Conservation (phyloP, 2,888 invertebrate species). For the Neuroscelio doddi region DNA sequence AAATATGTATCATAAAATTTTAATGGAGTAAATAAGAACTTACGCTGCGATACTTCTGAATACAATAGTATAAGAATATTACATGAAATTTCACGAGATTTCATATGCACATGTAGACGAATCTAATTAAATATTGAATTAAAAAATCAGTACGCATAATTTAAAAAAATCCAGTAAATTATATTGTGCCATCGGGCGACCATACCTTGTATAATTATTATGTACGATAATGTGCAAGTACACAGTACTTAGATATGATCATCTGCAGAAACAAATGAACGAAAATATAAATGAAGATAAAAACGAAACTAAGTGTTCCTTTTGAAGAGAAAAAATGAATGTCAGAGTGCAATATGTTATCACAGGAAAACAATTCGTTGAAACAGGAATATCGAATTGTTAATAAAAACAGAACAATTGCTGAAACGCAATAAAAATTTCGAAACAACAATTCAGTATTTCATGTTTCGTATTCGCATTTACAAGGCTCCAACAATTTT, state of each 20-base stretch:
- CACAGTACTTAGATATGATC: slow-evolving; percentile 1
- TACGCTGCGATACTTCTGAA: no score
- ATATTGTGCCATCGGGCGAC: neutral
- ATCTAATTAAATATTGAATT: no score
- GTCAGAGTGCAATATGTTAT: slow-evolving; percentile 11
- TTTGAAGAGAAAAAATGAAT: neutral
- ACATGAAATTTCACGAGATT: no score
- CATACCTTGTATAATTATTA: no score
- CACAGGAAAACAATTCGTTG: slow-evolving; percentile 20
- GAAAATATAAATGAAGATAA: neutral
- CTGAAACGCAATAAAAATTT: slow-evolving; percentile 16
- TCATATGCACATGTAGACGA: no score
- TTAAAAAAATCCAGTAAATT: neutral
- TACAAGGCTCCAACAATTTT: slow-evolving; percentile 11
- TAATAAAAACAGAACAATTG: slow-evolving; percentile 10
- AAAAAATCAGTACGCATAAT: no score
- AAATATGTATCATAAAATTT: no score
- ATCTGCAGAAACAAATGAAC: neutral
- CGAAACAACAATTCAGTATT: neutral
- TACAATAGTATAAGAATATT: no score
- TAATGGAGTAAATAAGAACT: no score
- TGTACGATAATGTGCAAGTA: neutral
- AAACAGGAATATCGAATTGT: slow-evolving; percentile 10
- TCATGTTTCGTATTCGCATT: neutral
- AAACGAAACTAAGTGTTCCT: neutral